Conservation (phyloP, 2,888 invertebrate species). For the Drosophila nr. fundita region DNA sequence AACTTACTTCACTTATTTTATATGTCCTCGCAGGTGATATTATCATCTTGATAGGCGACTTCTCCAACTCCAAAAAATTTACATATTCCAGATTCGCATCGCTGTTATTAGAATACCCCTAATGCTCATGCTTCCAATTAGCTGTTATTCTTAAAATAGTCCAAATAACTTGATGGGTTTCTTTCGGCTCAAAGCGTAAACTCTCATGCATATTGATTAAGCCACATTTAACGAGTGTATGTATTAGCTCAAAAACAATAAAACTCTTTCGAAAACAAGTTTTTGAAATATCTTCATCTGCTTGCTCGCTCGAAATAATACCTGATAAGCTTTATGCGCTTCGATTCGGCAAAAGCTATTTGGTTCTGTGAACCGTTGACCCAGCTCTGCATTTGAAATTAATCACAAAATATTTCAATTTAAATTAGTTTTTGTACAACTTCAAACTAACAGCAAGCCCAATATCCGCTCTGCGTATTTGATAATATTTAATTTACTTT, state of each 20-base stretch:
- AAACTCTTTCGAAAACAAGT: not conserved
- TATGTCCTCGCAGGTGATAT: not conserved
- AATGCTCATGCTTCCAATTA: not conserved
- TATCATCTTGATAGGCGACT: not conserved
- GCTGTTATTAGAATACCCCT: not conserved
- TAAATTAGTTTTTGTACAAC: not conserved
- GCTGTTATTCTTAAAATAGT: not conserved
- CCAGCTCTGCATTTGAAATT: not conserved
- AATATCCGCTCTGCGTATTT: not conserved
- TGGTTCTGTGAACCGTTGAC: not conserved
- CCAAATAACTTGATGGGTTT: not conserved
- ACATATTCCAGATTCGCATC: not conserved
- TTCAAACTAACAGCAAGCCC: not conserved
- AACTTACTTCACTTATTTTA: not conserved
- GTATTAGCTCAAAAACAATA: not conserved
- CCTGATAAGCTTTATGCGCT: not conserved
- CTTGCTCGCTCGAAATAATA: not conserved
- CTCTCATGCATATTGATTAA: not conserved
- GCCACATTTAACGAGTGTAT: not conserved
- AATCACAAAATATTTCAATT: not conserved
- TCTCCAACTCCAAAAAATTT: not conserved
- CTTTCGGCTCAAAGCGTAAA: not conserved
- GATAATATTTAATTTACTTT: not conserved
- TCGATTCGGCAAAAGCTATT: not conserved
- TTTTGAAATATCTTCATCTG: constrained; percentile 5